Percentiles rank a stretch among this genome's conserved stretches.
These are phyloP conservation scores for Cyrtonyx montezumae DNA, from an alignment of 2,113 vertebrate genomes.

Conservation along the genomic window DNA sequence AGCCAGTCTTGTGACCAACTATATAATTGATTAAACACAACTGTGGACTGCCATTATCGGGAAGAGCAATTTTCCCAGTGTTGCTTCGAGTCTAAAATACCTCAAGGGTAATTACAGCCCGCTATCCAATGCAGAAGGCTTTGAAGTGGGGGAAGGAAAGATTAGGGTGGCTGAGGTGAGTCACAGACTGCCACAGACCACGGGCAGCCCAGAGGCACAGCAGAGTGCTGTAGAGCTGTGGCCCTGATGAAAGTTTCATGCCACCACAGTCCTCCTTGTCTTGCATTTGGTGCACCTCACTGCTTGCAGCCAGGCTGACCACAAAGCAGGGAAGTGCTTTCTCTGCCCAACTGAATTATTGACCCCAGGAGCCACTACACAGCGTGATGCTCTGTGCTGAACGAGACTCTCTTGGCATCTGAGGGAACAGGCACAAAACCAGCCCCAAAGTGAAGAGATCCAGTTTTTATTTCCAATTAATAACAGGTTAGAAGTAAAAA, in stretches of 20 bases:
- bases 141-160: slow-evolving; percentile 81
- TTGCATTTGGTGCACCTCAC: slow-evolving; percentile 65
- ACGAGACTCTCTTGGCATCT: slow-evolving; percentile 41
- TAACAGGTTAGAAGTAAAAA: slow-evolving; percentile 79
- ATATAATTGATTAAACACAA: slow-evolving; percentile 84
- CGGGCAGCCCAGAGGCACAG: slow-evolving; percentile 69
- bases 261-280: slow-evolving; percentile 69
- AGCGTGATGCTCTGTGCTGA: background rate
- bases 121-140: slow-evolving; percentile 72
- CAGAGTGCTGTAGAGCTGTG: slow-evolving; percentile 5
- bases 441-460: slow-evolving; percentile 59
- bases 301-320: slow-evolving; percentile 57
- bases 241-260: slow-evolving; percentile 75
- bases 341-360: slow-evolving; percentile 80
- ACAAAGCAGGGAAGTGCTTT: slow-evolving; percentile 50
- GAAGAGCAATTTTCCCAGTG: slow-evolving; percentile 77
- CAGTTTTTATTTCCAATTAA: slow-evolving; percentile 79
- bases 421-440: slow-evolving; percentile 47
- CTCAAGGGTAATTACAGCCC: slow-evolving; percentile 82
- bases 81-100: slow-evolving; percentile 80
- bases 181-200: slow-evolving; percentile 45
- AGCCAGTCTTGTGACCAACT: slow-evolving; percentile 78
- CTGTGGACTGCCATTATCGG: slow-evolving; percentile 77
- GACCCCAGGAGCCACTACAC: slow-evolving; percentile 74
- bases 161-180: slow-evolving; percentile 73